Base-by-base conservation (phyloP, 1,140 invertebrate species). In the Macrosteles quadrilineatus region DNA sequence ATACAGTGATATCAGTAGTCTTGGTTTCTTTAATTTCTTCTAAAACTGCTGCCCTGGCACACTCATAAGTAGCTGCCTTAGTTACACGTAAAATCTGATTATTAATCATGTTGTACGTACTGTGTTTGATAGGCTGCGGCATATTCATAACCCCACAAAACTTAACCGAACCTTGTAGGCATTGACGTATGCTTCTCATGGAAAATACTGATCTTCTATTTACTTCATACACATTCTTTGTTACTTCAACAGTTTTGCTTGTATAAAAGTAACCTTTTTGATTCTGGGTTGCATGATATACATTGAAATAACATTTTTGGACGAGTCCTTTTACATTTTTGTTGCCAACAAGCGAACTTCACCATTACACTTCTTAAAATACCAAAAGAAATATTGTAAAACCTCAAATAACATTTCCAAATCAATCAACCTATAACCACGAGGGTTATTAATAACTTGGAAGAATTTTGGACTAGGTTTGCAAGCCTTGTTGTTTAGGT, bases 1-100 rank as follows among this genome's bases (percentile, higher is more conserved):
- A 75, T 40, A 73, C 72, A 19, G 63, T 74, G 11, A 75, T 27
- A 23, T 69, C 45, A 27, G 68, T 25, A 43, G 47, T 45, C 67
- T 68, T 62, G 31, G 72, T 72, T 65, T 74, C 68, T 4, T 65
- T 45, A 17, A 65, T 21, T 65, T 45, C 63, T 19, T 45, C 31
- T 25, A 65, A 40, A 6, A 40, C 14, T 21, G 63, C 31, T 9
- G 9, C 9, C 14, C 40, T 25, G 4, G 23, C 9, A 40, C 19
- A 23, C 3, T 40, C 32, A 30, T 32, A 3, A 11, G 40, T 6
- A 9, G 19, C 40, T n/a, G 3, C 27, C 23, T 65, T n/a, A 9
- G 40, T 65, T 3, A 23, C 40, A 9, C 9, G 3, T 9, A 65
- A 23, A 40, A 45, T 45, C 21, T 65, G 9, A 21, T 40, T 27